phyloP scores from a whole-genome alignment of 2,888 invertebrate genomes.

The Camponotus fellah region DNA sequence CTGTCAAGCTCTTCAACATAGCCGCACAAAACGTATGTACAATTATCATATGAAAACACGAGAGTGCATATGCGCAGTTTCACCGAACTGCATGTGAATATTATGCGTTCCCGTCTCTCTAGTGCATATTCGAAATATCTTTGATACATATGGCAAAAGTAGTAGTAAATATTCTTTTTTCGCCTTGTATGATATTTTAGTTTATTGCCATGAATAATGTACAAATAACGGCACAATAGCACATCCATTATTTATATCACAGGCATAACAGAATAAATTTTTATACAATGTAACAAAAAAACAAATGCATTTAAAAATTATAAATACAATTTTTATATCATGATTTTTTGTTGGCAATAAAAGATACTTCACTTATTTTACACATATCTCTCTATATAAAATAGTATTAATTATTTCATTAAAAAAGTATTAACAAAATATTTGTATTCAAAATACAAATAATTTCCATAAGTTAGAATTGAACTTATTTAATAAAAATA shows the following conservation, averaged over 20 bases:
- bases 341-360: too few species aligned
- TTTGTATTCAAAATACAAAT: not conserved
- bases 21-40: conserved; percentile 25
- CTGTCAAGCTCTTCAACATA: conserved; percentile 56
- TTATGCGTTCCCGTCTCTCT: conserved; percentile 4
- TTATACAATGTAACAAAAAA: not conserved
- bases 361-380: not conserved
- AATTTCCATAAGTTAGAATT: not conserved
- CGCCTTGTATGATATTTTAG: conserved; percentile 1
- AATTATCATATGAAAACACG: conserved; percentile 35
- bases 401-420: not conserved
- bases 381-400: not conserved
- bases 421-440: not conserved
- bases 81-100: conserved; percentile 19
- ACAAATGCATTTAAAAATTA: not conserved
- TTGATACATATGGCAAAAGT: conserved; percentile 21
- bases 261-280: conserved; percentile 14
- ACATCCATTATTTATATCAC: not conserved
- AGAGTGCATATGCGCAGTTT: conserved; percentile 17
- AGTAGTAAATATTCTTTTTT: conserved; percentile 27
- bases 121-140: conserved; percentile 9
- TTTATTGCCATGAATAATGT: conserved; percentile 21
- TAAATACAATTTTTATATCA: not conserved
- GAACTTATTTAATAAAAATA: not conserved
- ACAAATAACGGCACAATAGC: conserved; percentile 5